A percentile compares a stretch with the other conserved stretches of the same genome.
These are phyloP conservation scores for Zophobas atratus DNA, from an alignment of 1,140 invertebrate genomes.

Conservation along the genomic window DNA sequence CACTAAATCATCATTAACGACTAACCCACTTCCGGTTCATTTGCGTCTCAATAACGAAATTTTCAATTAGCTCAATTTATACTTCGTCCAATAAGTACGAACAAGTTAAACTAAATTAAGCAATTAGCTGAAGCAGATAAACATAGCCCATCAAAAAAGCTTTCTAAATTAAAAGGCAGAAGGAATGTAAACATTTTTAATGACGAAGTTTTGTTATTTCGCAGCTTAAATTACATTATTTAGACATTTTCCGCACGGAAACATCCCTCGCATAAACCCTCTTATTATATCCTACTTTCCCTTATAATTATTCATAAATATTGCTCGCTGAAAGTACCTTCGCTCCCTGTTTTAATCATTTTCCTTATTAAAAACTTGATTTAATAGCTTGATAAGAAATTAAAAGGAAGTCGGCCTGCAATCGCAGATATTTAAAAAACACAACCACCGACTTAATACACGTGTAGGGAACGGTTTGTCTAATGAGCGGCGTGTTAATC, in stretches of 20 bases:
- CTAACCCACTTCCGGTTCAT: too few species aligned
- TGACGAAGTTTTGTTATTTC: slow-evolving; percentile 37
- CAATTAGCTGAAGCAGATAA: slow-evolving; percentile 25
- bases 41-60: not conserved
- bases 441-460: too few species aligned
- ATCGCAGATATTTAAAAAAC: not conserved
- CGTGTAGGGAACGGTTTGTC: not conserved
- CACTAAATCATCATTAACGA: too few species aligned
- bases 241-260: slow-evolving; percentile 37
- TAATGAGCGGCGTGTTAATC: not conserved
- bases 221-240: slow-evolving; percentile 33
- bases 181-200: slow-evolving; percentile 25
- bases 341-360: slow-evolving; percentile 27
- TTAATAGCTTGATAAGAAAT: slow-evolving; percentile 24
- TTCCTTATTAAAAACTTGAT: slow-evolving; percentile 22
- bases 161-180: slow-evolving; percentile 27
- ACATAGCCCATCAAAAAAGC: not conserved
- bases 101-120: slow-evolving; percentile 26
- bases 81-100: slow-evolving; percentile 3
- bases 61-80: slow-evolving; percentile 3
- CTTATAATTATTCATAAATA: slow-evolving; percentile 42
- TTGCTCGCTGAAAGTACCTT: slow-evolving; percentile 17
- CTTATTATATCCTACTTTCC: slow-evolving; percentile 25
- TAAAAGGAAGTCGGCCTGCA: not conserved
- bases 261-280: slow-evolving; percentile 28